Conservation (phyloP, 2,113 vertebrate species). For the Ciconia maguari region DNA sequence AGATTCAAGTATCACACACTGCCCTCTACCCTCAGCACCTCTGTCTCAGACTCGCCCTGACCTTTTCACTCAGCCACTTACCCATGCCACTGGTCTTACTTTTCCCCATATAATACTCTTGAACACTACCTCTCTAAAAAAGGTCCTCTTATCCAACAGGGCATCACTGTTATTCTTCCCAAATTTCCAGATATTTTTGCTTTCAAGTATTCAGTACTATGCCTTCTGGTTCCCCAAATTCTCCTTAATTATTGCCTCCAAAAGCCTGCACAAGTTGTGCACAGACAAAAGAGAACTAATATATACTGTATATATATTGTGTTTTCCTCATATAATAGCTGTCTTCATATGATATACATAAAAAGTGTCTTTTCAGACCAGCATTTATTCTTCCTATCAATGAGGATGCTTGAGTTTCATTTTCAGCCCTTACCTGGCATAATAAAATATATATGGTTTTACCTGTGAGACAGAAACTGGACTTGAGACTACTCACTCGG, state of each 20-base stretch:
- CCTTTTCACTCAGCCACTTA: not conserved
- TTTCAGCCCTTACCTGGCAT: not conserved
- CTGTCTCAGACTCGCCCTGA: not conserved
- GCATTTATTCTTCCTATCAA: not conserved
- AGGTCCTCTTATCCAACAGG: not conserved
- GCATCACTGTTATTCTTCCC: not conserved
- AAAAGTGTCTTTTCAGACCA: not conserved
- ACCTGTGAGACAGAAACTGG: not conserved
- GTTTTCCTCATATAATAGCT: not conserved
- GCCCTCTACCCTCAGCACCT: not conserved
- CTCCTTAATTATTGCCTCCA: not conserved
- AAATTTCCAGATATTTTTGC: not conserved
- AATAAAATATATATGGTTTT: not conserved
- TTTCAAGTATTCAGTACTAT: not conserved
- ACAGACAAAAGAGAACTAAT: not conserved
- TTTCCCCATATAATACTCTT: not conserved
- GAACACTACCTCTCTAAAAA: not conserved
- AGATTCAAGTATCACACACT: not conserved
- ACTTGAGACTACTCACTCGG: not conserved
- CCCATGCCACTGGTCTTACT: not conserved
- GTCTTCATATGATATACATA: not conserved
- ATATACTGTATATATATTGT: rapidly evolving
- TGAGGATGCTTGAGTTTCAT: not conserved
- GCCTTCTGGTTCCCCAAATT: not conserved
- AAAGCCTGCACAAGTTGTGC: not conserved